Conservation (phyloP, 2,888 invertebrate species). For the Drosophila maculinotata region DNA sequence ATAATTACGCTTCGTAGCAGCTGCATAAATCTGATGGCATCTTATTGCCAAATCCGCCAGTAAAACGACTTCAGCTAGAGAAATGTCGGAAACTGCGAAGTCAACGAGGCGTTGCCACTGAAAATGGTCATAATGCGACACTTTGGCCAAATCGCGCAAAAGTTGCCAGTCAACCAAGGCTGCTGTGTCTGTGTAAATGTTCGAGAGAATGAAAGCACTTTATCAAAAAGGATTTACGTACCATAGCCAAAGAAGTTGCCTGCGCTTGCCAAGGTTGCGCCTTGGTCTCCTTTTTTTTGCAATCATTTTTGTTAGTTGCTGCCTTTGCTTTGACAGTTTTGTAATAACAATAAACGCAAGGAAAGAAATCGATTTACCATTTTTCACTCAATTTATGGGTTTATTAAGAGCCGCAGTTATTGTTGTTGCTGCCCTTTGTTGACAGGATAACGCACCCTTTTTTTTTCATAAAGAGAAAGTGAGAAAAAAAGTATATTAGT, state of each 20-base stretch:
- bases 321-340: slow-evolving; percentile 64
- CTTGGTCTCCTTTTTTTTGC: slow-evolving; percentile 18
- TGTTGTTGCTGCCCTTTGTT: slow-evolving; percentile 48
- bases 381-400: slow-evolving; percentile 77
- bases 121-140: slow-evolving; percentile 71
- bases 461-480: slow-evolving; percentile 16
- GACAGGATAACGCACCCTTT: slow-evolving; percentile 42
- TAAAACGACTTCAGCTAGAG: slow-evolving; percentile 61
- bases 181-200: slow-evolving; percentile 23
- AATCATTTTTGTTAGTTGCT: slow-evolving; percentile 31
- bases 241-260: slow-evolving; percentile 32
- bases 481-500: slow-evolving; percentile 15
- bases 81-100: slow-evolving; percentile 45
- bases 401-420: slow-evolving; percentile 64
- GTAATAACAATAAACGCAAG: slow-evolving; percentile 75
- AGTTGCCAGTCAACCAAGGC: slow-evolving; percentile 40
- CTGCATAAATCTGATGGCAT: slow-evolving; percentile 68
- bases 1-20: slow-evolving; percentile 70
- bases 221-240: slow-evolving; percentile 77
- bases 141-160: slow-evolving; percentile 48
- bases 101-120: slow-evolving; percentile 56
- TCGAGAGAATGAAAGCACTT: slow-evolving; percentile 68
- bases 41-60: slow-evolving; percentile 71
- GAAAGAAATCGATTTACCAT: slow-evolving; percentile 76
- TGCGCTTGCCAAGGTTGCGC: slow-evolving; percentile 51